These are phyloP conservation scores for Achlya flavicornis DNA, from an alignment of 2,888 invertebrate genomes.

Conservation along the genomic window DNA sequence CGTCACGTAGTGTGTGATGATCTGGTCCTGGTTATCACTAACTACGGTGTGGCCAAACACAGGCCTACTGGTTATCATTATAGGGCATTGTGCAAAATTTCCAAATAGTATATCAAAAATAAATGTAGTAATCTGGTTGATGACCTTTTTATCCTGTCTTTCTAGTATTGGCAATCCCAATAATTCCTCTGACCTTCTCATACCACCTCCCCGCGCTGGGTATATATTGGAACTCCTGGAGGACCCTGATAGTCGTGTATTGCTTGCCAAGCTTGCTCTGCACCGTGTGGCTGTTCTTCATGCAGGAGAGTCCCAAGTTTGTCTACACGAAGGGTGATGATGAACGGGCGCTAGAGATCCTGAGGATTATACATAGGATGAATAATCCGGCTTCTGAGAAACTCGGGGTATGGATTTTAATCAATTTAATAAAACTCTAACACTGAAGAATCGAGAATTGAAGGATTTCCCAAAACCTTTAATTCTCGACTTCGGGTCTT, in stretches of 20 bases:
- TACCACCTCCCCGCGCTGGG: conserved; percentile 62
- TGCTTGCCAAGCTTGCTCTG: conserved; percentile 85
- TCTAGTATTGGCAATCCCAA: conserved; percentile 85
- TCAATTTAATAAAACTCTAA: background rate
- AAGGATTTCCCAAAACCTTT: too few species aligned
- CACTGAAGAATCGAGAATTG: too few species aligned
- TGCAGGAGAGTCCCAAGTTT: conserved; percentile 92
- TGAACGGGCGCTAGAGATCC: conserved; percentile 78
- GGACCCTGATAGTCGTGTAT: conserved; percentile 87
- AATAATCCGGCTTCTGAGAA: conserved; percentile 50
- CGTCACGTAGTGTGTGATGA: background rate
- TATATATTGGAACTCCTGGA: conserved; percentile 88
- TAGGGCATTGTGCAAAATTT: too few species aligned
- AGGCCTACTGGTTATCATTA: too few species aligned
- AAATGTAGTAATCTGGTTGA: too few species aligned
- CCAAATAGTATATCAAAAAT: too few species aligned
- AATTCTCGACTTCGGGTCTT: too few species aligned
- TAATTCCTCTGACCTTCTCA: conserved; percentile 83
- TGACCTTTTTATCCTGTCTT: conserved; percentile 14
- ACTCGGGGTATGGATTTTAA: conserved; percentile 44
- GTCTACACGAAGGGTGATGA: conserved; percentile 83
- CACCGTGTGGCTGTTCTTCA: conserved; percentile 77
- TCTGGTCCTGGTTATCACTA: background rate
- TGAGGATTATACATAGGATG: conserved; percentile 57
- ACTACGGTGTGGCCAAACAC: too few species aligned